Percentiles rank a stretch among this genome's conserved stretches.
phyloP scores from a whole-genome alignment of 2,113 vertebrate species.

The Anhinga anhinga region DNA sequence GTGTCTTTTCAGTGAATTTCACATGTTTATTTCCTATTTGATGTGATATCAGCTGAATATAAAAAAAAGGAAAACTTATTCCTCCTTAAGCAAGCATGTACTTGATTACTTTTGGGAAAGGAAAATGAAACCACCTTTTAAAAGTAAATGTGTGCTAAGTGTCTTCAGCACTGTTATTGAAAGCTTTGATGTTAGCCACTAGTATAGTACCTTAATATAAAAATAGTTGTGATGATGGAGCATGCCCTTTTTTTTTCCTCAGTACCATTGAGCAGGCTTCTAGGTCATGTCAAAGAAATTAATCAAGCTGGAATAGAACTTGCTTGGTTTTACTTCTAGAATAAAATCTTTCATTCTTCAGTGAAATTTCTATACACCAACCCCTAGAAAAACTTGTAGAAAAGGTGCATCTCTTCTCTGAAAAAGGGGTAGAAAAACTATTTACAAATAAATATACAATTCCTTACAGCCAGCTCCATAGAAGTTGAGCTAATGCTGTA shows the following conservation, averaged over 20 bases:
- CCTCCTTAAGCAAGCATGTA: neutral
- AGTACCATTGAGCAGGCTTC: neutral
- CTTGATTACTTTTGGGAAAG: neutral
- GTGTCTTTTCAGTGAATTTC: neutral
- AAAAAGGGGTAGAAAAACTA: accelerated
- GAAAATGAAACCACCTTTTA: neutral
- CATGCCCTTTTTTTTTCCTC: neutral
- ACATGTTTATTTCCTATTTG: neutral
- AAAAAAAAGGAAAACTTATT: neutral
- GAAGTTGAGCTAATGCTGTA: neutral
- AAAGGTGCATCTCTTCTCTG: neutral
- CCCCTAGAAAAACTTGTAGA: neutral
- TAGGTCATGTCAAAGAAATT: neutral
- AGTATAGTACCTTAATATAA: neutral
- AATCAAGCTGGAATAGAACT: neutral
- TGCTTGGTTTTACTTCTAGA: neutral
- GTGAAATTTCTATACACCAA: neutral
- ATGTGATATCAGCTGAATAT: neutral
- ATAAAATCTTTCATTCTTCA: neutral
- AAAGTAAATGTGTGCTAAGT: neutral
- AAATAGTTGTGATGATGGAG: neutral
- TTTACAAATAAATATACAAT: neutral
- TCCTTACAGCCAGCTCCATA: neutral
- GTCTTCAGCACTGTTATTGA: neutral
- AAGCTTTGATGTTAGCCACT: neutral